These are phyloP conservation scores for Monochamus saltuarius DNA, from an alignment of 1,140 invertebrate species.

Conservation along the genomic window DNA sequence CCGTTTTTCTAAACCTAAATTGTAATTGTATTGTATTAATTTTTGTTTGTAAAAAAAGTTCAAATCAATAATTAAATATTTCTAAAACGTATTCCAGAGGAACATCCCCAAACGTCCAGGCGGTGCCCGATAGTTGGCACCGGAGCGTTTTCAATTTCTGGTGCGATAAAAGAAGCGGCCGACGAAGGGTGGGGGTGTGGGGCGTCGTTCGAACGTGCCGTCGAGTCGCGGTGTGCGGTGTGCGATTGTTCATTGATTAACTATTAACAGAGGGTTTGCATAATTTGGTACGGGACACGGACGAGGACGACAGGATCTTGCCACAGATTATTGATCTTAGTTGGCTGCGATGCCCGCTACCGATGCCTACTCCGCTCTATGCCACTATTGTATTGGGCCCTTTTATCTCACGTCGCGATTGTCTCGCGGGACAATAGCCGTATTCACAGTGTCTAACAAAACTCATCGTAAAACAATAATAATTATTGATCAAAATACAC, in stretches of 20 bases:
- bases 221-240: conserved; percentile 1
- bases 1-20: no score
- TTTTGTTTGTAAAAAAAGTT: no score
- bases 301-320: conserved; percentile 21
- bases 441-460: conserved; percentile 9
- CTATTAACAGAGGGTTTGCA: conserved; percentile 34
- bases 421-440: conserved; percentile 18
- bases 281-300: conserved; percentile 28
- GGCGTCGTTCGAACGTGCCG: not conserved
- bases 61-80: no score
- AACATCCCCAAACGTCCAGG: not conserved
- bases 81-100: no score
- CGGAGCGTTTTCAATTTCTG: not conserved
- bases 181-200: conserved; percentile 5
- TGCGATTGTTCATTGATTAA: conserved; percentile 33
- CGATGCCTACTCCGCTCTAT: not conserved
- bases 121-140: not conserved
- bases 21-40: no score
- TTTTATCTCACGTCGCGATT: conserved; percentile 4
- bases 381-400: not conserved
- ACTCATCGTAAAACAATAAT: conserved; percentile 13
- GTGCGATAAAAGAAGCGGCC: not conserved
- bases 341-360: conserved; percentile 9
- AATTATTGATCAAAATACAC: conserved; percentile 15
- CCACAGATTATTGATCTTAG: conserved; percentile 34